Conservation (phyloP, 2,797 vertebrate species). For the Vespertilio murinus region DNA sequence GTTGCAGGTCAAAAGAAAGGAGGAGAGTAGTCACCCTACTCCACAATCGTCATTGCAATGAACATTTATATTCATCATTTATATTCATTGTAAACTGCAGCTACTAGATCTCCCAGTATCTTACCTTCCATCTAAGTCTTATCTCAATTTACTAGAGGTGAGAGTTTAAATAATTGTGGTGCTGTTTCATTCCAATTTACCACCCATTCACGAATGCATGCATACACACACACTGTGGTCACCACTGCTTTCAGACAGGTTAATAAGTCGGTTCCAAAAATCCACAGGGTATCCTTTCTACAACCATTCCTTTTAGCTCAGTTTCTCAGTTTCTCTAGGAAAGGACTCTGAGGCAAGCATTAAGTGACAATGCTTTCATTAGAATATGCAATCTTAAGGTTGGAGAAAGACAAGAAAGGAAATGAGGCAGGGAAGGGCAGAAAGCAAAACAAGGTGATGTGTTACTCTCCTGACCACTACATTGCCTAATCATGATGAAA, state of each 20-base stretch:
- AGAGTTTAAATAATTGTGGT: background rate
- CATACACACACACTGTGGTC: background rate
- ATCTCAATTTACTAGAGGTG: background rate
- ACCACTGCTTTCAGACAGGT: background rate
- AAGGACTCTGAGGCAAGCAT: background rate
- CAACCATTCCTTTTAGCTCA: background rate
- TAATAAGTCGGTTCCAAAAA: slow-evolving; percentile 22
- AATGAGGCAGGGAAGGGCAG: background rate
- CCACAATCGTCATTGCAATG: background rate
- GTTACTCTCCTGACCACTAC: background rate
- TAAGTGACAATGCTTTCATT: background rate
- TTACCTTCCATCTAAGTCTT: background rate
- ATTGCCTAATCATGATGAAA: background rate
- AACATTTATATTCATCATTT: too few species aligned
- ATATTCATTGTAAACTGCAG: background rate
- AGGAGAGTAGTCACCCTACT: background rate
- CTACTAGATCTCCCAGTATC: background rate
- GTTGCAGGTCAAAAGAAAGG: background rate
- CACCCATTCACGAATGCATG: background rate
- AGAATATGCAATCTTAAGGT: background rate
- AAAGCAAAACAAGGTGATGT: background rate
- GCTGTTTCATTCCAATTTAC: background rate
- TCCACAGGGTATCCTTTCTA: background rate
- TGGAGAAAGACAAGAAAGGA: background rate
- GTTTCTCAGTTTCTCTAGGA: background rate